Base-by-base conservation (phyloP, 2,888 invertebrate genomes). In the Drosophila koepferae region DNA sequence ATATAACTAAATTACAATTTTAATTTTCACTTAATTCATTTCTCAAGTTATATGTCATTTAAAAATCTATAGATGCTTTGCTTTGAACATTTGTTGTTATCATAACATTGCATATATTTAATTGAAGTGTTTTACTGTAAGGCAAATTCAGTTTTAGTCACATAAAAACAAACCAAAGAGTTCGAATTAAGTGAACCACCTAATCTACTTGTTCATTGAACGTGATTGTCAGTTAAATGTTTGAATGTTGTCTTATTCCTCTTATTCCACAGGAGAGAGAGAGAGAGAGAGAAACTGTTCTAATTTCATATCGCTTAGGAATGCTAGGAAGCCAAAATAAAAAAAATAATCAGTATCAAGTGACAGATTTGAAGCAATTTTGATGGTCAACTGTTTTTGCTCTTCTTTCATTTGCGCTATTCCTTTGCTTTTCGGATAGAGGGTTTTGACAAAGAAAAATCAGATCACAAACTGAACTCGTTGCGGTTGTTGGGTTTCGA, bases 381-480 rank as follows among this genome's bases (percentile, higher is more conserved):
- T 72, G 41, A 56, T 76, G 51, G 63, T 59, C 10, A 54, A 36
- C 48, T 64, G 34, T 67, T 51, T 40, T 56, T 2, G 7, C 10
- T 41, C 20, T 7, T 48, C n/a, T 49, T 9, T n/a, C 16, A n/a
- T 18, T 16, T n/a, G 48, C 65, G 49, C 55, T 74, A 65, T 65
- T 40, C 7, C 46, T 20, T 14, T 36, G 31, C 5, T 14, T 31
- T 44, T 59, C n/a, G 34, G 12, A 18, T 6, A 16, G n/a, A 23
- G 23, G 60, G 31, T n/a, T 70, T 76, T 68, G 67, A 49, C 67
- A 67, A 60, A n/a, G 63, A 20, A 72, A 76, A 72, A 68, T 76
- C 72, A 76, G 76, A 72, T 66, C 72, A 67, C 41, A 53, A 40
- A 60, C 63, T 56, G 46, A 60, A 68, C 66, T 56, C 28, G 73